phyloP scores from a whole-genome alignment of 2,797 vertebrate species.

The Setipinna tenuifilis region DNA sequence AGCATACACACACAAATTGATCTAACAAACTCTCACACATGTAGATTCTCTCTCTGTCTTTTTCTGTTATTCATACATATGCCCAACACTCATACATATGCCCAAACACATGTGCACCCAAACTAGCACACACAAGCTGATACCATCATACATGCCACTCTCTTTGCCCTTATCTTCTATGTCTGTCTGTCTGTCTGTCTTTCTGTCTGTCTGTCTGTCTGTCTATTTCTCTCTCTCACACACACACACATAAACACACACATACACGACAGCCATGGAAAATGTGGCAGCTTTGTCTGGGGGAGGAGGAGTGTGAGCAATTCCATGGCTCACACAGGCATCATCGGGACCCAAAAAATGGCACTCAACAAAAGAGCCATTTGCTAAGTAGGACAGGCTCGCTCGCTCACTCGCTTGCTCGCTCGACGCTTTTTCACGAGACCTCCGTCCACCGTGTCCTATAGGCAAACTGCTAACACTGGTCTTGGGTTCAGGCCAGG shows the following conservation, averaged over 20 bases:
- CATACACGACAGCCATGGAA: background rate
- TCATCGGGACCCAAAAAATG: constrained; percentile 15
- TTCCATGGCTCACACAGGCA: background rate
- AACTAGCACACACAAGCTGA: background rate
- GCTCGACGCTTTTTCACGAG: background rate
- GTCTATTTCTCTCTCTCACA: background rate
- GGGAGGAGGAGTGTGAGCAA: background rate
- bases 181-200: too few relatives aligned
- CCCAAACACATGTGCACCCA: background rate
- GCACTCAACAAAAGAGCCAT: constrained; percentile 7
- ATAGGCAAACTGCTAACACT: background rate
- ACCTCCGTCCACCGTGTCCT: background rate
- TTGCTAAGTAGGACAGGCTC: background rate
- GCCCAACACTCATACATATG: too few relatives aligned
- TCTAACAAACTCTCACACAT: background rate
- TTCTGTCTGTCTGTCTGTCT: background rate
- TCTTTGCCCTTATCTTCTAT: background rate
- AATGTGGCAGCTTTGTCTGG: constrained; percentile 27
- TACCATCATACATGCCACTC: background rate
- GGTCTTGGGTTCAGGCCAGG: constrained; percentile 23
- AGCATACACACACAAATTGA: too few relatives aligned
- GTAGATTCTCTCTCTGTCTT: background rate
- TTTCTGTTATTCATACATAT: background rate
- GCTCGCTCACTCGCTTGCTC: too few relatives aligned
- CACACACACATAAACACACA: constrained; percentile 18